Evolutionary conservation across 2,113 vertebrate genomes (phyloP).

Genomic region (Megaptera novaeangliae): DNA sequence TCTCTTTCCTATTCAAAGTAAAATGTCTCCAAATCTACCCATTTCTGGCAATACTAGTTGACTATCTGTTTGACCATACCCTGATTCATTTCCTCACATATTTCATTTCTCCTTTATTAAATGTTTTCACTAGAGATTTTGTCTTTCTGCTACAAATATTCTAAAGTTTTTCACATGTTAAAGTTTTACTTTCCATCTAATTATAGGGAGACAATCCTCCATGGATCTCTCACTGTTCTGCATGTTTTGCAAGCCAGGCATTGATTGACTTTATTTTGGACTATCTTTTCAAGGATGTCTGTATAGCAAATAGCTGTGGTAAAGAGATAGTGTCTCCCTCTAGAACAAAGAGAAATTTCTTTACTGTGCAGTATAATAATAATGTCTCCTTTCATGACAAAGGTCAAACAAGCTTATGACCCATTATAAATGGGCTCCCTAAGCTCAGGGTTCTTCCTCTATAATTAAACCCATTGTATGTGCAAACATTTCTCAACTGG

Average conservation of each 20-base stretch:
- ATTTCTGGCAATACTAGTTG: background rate
- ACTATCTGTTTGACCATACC: background rate
- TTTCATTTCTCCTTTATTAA: background rate
- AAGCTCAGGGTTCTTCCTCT: background rate
- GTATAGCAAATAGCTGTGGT: conserved; percentile 7
- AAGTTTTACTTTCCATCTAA: conserved; percentile 44
- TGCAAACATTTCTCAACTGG: background rate
- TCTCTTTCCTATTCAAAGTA: background rate
- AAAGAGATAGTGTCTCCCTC: background rate
- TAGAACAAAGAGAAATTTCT: background rate
- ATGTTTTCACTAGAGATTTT: background rate
- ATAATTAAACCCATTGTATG: background rate
- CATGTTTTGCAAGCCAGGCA: background rate
- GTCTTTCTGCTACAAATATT: background rate
- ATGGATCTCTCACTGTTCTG: background rate
- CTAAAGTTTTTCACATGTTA: background rate
- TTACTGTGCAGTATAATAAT: background rate
- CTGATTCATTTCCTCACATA: background rate
- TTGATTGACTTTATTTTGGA: conserved; percentile 33
- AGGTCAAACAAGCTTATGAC: background rate
- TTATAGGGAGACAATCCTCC: background rate
- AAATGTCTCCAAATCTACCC: background rate
- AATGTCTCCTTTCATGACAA: background rate
- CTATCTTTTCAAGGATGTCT: conserved; percentile 14
- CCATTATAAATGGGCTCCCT: background rate